These are phyloP conservation scores for Tigriopus californicus DNA, from an alignment of 2,888 invertebrate genomes.

Conservation along the genomic window DNA sequence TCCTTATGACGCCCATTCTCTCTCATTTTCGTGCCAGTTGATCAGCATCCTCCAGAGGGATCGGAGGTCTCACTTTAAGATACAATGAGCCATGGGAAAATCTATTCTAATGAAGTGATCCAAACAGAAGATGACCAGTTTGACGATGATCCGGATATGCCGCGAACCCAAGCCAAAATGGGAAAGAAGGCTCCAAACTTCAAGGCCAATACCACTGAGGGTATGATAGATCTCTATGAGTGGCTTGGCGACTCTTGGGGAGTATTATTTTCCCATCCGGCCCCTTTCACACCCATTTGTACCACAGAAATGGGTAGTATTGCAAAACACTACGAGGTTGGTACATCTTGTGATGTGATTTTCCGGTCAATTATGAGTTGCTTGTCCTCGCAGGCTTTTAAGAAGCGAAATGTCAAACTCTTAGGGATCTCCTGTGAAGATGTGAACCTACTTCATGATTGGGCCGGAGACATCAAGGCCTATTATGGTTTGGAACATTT, in stretches of 20 bases:
- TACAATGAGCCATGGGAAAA: too few species aligned
- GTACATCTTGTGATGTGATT: too few species aligned
- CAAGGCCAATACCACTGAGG: background rate
- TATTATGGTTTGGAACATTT: background rate
- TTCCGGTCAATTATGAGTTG: too few species aligned
- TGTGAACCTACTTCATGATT: background rate
- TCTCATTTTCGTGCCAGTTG: too few species aligned
- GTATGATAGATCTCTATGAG: background rate
- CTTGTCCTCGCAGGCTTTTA: background rate
- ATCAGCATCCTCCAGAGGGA: too few species aligned
- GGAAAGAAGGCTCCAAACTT: background rate
- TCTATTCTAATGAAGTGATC: too few species aligned
- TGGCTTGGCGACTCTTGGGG: background rate
- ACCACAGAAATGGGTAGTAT: background rate
- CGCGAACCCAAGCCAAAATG: background rate
- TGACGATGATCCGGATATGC: background rate
- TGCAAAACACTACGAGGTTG: background rate
- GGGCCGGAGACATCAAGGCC: background rate
- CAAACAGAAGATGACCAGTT: background rate
- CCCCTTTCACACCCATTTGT: slow-evolving; percentile 1
- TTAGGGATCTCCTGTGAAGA: background rate
- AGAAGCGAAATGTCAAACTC: background rate
- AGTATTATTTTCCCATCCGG: background rate
- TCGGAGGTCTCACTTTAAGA: too few species aligned
- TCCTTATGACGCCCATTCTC: too few species aligned